Evolutionary conservation across 2,888 invertebrate species (phyloP), one percentile per base, ranked within the genome.

Genomic region (Mimas tiliae): DNA sequence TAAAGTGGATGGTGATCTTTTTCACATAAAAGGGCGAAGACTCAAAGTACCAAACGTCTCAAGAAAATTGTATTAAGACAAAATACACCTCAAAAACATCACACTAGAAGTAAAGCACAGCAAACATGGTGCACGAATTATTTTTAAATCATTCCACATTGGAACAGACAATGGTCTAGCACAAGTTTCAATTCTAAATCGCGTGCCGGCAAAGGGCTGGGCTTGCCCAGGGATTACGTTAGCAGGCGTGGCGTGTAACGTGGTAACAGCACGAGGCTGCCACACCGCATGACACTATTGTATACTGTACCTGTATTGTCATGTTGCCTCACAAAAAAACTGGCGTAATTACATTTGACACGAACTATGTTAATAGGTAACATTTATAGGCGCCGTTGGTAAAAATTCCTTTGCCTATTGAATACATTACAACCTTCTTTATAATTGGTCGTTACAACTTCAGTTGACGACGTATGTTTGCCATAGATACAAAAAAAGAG

Each of bases 181-280:
- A 19, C 19, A 38, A 38, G 47, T 65, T 55, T 50, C 16, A 34
- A 67, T n/a, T 27, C 38, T 53, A 50, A 62, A 42, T 84, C 74
- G 87, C 89, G 86, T 89, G 87, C 72, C 68, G 68, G 69, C 77
- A 81, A 85, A 79, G 87, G 89, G 87, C 87, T 84, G 82, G 89
- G 75, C 82, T 77, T 75, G 76, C 74, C 79, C 77, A 79, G 75
- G 78, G 72, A 74, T 69, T 64, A 27, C 38, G 50, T 19, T 38
- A 58, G 27, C 68, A 78, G 86, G 87, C 72, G 86, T 77, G 86
- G 81, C 78, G 71, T 72, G 68, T 69, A 73, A 73, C 70, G 63
- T 71, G 64, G 69, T 75, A 72, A 71, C 74, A 77, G 72, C 76
- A 76, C 75, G 74, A 79, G 77, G 77, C 72, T 69, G 73, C 72